These are phyloP conservation scores for Liolophura sinensis DNA, from an alignment of 1,140 invertebrate genomes.

Conservation along the genomic window DNA sequence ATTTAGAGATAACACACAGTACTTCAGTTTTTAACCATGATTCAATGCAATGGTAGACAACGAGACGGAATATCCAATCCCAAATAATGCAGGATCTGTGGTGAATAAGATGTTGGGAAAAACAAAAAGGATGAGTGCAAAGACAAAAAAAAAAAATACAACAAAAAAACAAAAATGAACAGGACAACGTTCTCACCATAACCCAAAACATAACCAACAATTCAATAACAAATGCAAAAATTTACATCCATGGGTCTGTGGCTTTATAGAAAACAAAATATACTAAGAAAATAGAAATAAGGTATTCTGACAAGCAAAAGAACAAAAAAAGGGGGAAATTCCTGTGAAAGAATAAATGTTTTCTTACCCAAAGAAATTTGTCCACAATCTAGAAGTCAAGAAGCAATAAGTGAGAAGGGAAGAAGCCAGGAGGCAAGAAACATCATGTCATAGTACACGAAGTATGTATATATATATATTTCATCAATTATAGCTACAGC, in stretches of 20 bases:
- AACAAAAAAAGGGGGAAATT: constrained; percentile 6
- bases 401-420: constrained; percentile 19
- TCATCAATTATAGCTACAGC: no score
- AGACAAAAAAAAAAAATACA: no score
- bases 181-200: neutral
- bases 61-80: no score
- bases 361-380: constrained; percentile 62
- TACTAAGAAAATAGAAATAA: no score
- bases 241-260: neutral
- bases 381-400: constrained; percentile 59
- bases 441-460: neutral
- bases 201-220: neutral
- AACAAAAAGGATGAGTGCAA: no score
- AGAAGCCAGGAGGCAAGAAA: constrained; percentile 6
- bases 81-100: no score
- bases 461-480: no score
- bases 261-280: neutral
- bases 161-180: no score
- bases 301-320: neutral
- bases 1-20: no score
- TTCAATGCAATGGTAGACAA: no score
- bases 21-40: no score
- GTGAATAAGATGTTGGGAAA: no score
- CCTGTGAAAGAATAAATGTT: constrained; percentile 4
- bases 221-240: neutral